Evolutionary conservation across 2,888 invertebrate species (phyloP).

Genomic region (Trissoscelio sp.): DNA sequence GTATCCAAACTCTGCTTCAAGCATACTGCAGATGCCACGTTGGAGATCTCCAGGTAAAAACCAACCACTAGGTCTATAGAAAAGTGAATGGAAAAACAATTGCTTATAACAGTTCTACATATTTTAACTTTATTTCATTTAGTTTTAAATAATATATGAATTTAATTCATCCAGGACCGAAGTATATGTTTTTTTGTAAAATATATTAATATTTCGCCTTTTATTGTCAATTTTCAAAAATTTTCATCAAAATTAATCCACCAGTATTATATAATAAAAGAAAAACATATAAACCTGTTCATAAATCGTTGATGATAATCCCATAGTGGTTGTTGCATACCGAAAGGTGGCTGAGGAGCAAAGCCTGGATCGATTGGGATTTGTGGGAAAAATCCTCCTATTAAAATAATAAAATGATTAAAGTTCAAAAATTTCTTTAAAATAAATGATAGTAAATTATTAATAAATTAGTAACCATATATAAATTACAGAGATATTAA

Average conservation of each 20-base stretch:
- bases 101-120: background rate
- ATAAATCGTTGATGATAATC: conserved; percentile 47
- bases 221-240: conserved; percentile 47
- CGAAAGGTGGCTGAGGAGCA: conserved; percentile 54
- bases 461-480: conserved; percentile 51
- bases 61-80: conserved; percentile 57
- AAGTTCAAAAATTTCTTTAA: background rate
- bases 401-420: background rate
- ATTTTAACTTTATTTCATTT: background rate
- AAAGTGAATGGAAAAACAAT: conserved; percentile 11
- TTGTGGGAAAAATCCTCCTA: conserved; percentile 36
- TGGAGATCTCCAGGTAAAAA: conserved; percentile 57
- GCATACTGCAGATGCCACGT: conserved; percentile 55
- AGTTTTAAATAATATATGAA: background rate
- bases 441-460: conserved; percentile 3
- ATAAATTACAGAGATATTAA: background rate
- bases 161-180: conserved; percentile 3
- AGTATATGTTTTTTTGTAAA: too few relatives aligned
- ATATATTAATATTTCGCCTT: too few relatives aligned
- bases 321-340: conserved; percentile 1
- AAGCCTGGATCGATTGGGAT: conserved; percentile 55
- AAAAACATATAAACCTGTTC: conserved; percentile 54
- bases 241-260: conserved; percentile 49
- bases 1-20: conserved; percentile 58
- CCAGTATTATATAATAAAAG: conserved; percentile 28